A percentile compares a stretch with the other conserved stretches of the same genome.
phyloP scores from a whole-genome alignment of 2,113 vertebrate species.

The Atractosteus spatula region DNA sequence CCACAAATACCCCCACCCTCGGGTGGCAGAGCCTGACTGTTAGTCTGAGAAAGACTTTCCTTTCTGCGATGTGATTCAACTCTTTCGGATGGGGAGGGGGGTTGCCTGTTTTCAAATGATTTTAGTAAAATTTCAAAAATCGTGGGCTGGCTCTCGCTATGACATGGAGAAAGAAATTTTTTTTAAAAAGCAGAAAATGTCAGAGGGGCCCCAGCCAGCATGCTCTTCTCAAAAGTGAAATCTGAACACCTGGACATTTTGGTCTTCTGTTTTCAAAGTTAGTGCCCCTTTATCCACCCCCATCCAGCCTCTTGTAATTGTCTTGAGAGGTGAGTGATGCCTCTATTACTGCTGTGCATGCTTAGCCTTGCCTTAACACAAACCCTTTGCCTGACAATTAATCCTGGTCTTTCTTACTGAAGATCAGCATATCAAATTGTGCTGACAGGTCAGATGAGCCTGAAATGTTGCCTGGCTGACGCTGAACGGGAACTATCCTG shows the following conservation, averaged over 20 bases:
- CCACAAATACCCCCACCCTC: conserved; percentile 45
- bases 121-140: background rate
- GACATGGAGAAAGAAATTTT: conserved; percentile 22
- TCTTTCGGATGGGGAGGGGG: conserved; percentile 23
- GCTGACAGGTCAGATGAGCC: no score
- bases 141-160: conserved; percentile 33
- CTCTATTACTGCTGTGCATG: background rate
- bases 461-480: no score
- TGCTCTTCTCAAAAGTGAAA: conserved; percentile 20
- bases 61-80: conserved; percentile 23
- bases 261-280: conserved; percentile 26
- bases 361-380: no score
- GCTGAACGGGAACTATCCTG: no score
- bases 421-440: no score
- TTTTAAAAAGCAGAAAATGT: conserved; percentile 21
- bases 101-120: conserved; percentile 26
- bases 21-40: conserved; percentile 28
- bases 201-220: conserved; percentile 24
- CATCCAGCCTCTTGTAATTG: background rate
- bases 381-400: no score
- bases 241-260: conserved; percentile 21
- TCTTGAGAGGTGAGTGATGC: conserved; percentile 27
- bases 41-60: conserved; percentile 33
- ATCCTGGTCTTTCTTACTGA: no score
- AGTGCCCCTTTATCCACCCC: no score